A percentile compares a stretch with the other conserved stretches of the same genome.
Conservation (phyloP, 2,113 vertebrate species). For the Leptobrachium leishanense region DNA sequence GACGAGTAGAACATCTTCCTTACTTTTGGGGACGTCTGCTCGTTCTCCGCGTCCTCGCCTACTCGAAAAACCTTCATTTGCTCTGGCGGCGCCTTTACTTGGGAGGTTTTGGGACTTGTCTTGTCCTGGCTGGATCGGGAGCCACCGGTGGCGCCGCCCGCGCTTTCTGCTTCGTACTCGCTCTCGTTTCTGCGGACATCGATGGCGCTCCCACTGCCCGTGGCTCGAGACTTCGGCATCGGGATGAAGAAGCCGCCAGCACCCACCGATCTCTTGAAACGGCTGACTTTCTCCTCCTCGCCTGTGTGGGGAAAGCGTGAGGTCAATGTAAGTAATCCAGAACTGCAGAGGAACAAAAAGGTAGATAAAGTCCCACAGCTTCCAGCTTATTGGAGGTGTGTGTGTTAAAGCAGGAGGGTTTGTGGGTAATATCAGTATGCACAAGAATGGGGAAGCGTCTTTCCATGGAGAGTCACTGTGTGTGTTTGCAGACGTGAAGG, state of each 20-base stretch:
- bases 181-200: slow-evolving; percentile 81
- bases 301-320: slow-evolving; percentile 61
- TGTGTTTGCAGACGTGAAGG: no score
- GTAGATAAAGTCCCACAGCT: no score
- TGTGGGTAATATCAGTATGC: no score
- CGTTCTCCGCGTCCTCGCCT: slow-evolving; percentile 72
- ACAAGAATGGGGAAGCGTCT: no score
- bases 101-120: slow-evolving; percentile 51
- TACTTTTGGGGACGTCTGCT: slow-evolving; percentile 85
- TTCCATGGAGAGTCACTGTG: no score
- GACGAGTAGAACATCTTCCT: slow-evolving; percentile 89
- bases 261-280: slow-evolving; percentile 69
- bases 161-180: slow-evolving; percentile 76
- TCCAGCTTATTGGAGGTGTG: no score
- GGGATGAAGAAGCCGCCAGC: slow-evolving; percentile 78
- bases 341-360: no score
- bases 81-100: slow-evolving; percentile 79
- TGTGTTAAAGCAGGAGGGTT: no score
- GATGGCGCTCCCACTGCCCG: slow-evolving; percentile 78
- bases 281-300: slow-evolving; percentile 75
- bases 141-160: slow-evolving; percentile 67
- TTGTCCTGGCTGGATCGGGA: slow-evolving; percentile 57
- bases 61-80: slow-evolving; percentile 93
- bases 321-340: not conserved
- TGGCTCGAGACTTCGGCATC: slow-evolving; percentile 76